These are phyloP conservation scores for Eublepharis macularius DNA, from an alignment of 2,113 vertebrate genomes.

Conservation along the genomic window DNA sequence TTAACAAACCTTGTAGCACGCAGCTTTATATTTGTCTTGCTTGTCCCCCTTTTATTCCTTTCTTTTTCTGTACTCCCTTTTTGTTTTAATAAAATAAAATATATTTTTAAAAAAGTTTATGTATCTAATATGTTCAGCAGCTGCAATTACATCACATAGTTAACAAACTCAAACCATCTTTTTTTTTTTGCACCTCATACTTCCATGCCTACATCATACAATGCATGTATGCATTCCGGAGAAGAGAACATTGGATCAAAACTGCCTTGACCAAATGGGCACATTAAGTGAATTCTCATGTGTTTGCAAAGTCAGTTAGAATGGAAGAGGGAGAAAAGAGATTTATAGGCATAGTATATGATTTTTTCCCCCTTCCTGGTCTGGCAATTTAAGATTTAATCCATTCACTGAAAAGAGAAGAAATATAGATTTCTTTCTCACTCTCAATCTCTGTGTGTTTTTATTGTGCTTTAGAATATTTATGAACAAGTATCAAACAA, in stretches of 20 bases:
- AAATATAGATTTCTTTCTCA: slow-evolving; percentile 1
- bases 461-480: background rate
- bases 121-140: too few relatives aligned
- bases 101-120: too few relatives aligned
- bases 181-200: background rate
- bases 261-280: background rate
- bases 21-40: too few relatives aligned
- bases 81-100: too few relatives aligned
- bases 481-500: background rate
- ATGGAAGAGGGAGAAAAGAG: background rate
- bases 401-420: background rate
- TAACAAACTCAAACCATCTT: too few relatives aligned
- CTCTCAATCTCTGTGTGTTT: background rate
- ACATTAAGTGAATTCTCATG: background rate
- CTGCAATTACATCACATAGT: too few relatives aligned
- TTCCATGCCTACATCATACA: background rate
- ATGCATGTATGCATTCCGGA: background rate
- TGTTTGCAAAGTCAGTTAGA: background rate
- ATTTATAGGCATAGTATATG: background rate
- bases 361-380: background rate
- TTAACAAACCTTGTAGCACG: too few relatives aligned
- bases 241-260: background rate
- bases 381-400: slow-evolving; percentile 8
- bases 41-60: too few relatives aligned
- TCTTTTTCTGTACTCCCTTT: too few relatives aligned